phyloP scores from a whole-genome alignment of 2,888 invertebrate species.

The Neoaliturus tenellus region DNA sequence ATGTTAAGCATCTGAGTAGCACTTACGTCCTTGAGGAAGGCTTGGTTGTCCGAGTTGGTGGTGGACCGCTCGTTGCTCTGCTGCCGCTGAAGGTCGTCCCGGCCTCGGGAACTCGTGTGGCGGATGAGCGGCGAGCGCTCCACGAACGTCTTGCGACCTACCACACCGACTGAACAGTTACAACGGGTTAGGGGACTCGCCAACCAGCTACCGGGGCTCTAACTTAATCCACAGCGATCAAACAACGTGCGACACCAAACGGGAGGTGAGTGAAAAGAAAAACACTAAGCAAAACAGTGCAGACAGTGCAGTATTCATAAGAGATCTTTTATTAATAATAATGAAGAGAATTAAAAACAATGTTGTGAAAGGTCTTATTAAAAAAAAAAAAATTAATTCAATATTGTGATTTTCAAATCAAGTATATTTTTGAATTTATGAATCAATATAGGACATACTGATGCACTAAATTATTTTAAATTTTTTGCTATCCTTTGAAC shows the following conservation, averaged over 20 bases:
- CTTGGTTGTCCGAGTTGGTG: conserved; percentile 93
- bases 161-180: conserved; percentile 67
- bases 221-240: background rate
- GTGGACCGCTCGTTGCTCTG: conserved; percentile 83
- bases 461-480: no score
- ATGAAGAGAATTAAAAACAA: no score
- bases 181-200: conserved; percentile 64
- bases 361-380: no score
- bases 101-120: conserved; percentile 82
- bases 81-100: conserved; percentile 81
- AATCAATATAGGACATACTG: no score
- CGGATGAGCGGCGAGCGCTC: conserved; percentile 93
- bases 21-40: conserved; percentile 92
- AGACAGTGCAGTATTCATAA: no score
- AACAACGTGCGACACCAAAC: background rate
- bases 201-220: background rate
- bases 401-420: no score
- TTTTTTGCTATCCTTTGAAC: no score
- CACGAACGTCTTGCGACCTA: conserved; percentile 84
- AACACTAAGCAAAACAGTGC: background rate
- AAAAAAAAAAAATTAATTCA: no score
- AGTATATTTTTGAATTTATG: no score
- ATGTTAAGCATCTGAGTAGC: no score
- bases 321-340: no score
- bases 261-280: background rate